Conservation (phyloP, 2,888 invertebrate genomes). For the Stenodera caucasica region DNA sequence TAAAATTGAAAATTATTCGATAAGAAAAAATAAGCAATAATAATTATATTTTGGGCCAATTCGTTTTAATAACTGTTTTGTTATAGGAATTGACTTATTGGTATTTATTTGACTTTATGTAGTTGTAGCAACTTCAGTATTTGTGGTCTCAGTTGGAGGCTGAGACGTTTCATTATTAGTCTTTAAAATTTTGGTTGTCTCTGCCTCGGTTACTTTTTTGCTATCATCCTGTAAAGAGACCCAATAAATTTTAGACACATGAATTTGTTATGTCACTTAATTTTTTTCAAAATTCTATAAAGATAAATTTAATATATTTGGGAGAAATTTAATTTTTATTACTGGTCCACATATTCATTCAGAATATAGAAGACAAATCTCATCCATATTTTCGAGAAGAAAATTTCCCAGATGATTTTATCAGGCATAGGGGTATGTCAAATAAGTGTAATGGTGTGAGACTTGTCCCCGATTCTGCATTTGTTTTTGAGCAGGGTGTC, state of each 20-base stretch:
- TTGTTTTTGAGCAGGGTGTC: neutral
- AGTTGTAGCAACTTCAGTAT: conserved; percentile 45
- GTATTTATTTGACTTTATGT: conserved; percentile 30
- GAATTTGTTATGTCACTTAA: neutral
- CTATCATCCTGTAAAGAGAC: conserved; percentile 59
- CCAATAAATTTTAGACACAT: conserved; percentile 45
- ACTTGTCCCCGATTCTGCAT: neutral
- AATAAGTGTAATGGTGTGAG: neutral
- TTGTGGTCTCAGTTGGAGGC: conserved; percentile 40
- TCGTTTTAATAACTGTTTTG: neutral
- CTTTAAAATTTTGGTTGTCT: conserved; percentile 50
- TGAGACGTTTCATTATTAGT: conserved; percentile 44
- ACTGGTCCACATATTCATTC: neutral
- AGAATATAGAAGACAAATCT: neutral
- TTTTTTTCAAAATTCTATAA: neutral
- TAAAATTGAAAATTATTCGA: too few species aligned
- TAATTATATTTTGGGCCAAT: too few species aligned
- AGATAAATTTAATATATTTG: neutral
- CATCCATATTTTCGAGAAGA: neutral
- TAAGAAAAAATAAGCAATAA: too few species aligned
- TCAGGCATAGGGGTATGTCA: too few species aligned
- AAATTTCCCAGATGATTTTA: too few species aligned
- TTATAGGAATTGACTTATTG: too few species aligned
- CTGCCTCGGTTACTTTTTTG: conserved; percentile 55
- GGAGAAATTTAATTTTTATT: too few species aligned